Percentiles rank a stretch among this genome's conserved stretches.
Conservation (phyloP, 2,888 invertebrate species). For the Pogonocherus hispidulus region DNA sequence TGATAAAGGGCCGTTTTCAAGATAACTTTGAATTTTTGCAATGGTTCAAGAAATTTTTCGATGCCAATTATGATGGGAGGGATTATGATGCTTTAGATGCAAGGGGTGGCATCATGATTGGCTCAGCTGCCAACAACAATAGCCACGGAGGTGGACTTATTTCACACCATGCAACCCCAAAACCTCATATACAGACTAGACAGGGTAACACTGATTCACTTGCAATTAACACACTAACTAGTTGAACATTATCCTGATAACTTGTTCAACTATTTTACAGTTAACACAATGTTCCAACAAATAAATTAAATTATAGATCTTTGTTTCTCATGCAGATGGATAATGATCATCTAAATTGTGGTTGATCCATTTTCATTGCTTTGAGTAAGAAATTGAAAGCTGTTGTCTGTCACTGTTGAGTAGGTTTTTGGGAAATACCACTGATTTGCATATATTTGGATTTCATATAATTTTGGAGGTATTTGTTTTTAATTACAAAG, state of each 20-base stretch:
- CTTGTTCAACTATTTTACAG: no score
- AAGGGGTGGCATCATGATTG: slow-evolving; percentile 86
- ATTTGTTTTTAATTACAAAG: no score
- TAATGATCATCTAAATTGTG: slow-evolving; percentile 20
- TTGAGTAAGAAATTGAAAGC: slow-evolving; percentile 16
- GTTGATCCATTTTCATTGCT: slow-evolving; percentile 18
- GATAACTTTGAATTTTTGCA: slow-evolving; percentile 99
- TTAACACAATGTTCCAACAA: no score
- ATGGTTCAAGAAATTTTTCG: slow-evolving; percentile 99
- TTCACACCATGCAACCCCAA: slow-evolving; percentile 48
- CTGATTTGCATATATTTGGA: slow-evolving; percentile 34
- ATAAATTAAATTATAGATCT: no score
- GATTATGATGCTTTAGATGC: slow-evolving; percentile 95
- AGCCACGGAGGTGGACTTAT: slow-evolving; percentile 33
- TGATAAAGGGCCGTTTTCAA: slow-evolving; percentile 99
- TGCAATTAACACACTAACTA: slow-evolving; percentile 17
- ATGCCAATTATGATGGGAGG: slow-evolving; percentile 98
- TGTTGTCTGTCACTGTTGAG: slow-evolving; percentile 46
- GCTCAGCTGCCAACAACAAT: slow-evolving; percentile 65
- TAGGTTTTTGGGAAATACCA: slow-evolving; percentile 40
- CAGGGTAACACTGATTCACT: slow-evolving; percentile 46
- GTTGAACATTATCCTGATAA: slow-evolving; percentile 25
- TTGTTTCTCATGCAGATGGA: no score
- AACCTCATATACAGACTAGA: slow-evolving; percentile 52
- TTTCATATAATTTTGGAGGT: no score